Conservation (phyloP, 2,113 vertebrate genomes). For the Prochilodus magdalenae region DNA sequence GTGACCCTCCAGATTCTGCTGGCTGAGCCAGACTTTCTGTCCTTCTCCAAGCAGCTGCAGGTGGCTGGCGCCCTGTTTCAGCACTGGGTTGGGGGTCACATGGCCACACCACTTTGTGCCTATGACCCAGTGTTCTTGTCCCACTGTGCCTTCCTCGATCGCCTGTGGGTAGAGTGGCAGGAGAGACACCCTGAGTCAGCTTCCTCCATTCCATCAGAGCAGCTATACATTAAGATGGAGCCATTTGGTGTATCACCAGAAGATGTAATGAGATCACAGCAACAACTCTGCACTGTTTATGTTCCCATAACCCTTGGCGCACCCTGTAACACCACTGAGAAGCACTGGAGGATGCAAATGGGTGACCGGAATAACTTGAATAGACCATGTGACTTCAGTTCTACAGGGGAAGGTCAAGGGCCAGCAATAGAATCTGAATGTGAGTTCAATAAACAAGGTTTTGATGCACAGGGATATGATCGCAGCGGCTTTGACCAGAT, state of each 20-base stretch:
- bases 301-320: slow-evolving; percentile 65
- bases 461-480: slow-evolving; percentile 53
- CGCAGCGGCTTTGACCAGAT: slow-evolving; percentile 45
- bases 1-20: slow-evolving; percentile 58
- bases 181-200: slow-evolving; percentile 47
- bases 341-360: background rate
- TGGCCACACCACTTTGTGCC: slow-evolving; percentile 62
- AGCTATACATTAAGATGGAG: slow-evolving; percentile 57
- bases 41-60: slow-evolving; percentile 61
- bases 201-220: slow-evolving; percentile 34
- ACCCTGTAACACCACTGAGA: slow-evolving; percentile 58
- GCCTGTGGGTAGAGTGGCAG: slow-evolving; percentile 65
- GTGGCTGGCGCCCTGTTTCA: slow-evolving; percentile 62
- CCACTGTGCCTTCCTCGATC: slow-evolving; percentile 66
- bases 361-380: background rate
- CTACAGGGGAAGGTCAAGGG: background rate
- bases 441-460: slow-evolving; percentile 26
- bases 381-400: background rate
- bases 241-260: slow-evolving; percentile 59
- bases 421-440: background rate
- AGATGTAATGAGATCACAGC: slow-evolving; percentile 51
- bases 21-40: slow-evolving; percentile 56
- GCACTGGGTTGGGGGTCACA: slow-evolving; percentile 66
- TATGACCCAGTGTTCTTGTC: slow-evolving; percentile 69
- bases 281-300: slow-evolving; percentile 59